These are phyloP conservation scores for Carlito syrichta DNA, from an alignment of 2,113 vertebrate species.

Conservation along the genomic window DNA sequence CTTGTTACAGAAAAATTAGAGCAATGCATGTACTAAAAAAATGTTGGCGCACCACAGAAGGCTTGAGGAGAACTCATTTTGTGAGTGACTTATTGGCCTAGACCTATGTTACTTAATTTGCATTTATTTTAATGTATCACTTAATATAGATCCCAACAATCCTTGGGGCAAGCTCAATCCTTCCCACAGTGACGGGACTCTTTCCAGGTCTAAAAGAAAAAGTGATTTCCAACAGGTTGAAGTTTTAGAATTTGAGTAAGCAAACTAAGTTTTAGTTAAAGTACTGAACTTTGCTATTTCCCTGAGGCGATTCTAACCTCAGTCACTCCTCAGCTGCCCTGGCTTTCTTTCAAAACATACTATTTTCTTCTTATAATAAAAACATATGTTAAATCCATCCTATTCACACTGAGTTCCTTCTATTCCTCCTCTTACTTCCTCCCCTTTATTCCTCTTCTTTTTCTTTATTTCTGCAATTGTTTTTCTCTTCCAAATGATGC, in stretches of 20 bases:
- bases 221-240: not conserved
- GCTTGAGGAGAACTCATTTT: not conserved
- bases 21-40: not conserved
- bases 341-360: not conserved
- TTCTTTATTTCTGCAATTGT: not conserved
- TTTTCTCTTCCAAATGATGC: not conserved
- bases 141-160: not conserved
- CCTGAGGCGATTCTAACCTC: not conserved
- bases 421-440: not conserved
- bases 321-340: not conserved
- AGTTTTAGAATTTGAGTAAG: not conserved
- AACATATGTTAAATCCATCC: not conserved
- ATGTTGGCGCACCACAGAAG: not conserved
- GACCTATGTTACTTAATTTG: not conserved
- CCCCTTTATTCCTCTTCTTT: not conserved
- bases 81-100: not conserved
- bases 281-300: rapidly evolving
- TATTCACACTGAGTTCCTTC: not conserved
- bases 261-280: not conserved
- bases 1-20: not conserved
- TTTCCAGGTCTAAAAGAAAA: not conserved
- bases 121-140: not conserved
- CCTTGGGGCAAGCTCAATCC: not conserved
- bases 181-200: not conserved
- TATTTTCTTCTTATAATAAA: not conserved